Base-by-base conservation (phyloP, 2,797 vertebrate genomes). In the Apodemus agrarius region DNA sequence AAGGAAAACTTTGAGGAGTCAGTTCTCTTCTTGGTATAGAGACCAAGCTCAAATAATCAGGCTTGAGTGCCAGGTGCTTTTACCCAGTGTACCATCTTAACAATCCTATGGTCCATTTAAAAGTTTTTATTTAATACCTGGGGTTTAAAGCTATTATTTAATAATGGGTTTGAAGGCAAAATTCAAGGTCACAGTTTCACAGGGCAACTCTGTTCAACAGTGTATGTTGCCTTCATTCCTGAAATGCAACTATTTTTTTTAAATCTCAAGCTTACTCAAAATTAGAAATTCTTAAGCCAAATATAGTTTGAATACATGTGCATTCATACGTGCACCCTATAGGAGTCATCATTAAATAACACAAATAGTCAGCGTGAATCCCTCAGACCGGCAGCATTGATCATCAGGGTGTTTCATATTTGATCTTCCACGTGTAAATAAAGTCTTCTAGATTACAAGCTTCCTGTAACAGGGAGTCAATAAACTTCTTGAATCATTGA, bases 381-480 rank as follows among this genome's bases (percentile, higher is more conserved):
- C 19, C 46, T 87, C 92, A 95, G 72, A 88, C 10, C 6, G 74
- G 72, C 1, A 82, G 9, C 13, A n/a, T 2, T 90, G 43, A 72
- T 75, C 3, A 72, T 75, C 3, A 52, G 74, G 29, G 69, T 91
- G 57, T 43, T 89, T 96, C 80, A 83, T 74, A 94, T 54, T 78
- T 90, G 78, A 85, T 29, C 72, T 82, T 93, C 76, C 9, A 46
- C n/a, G 8, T 72, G 21, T 84, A 91, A 97, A 95, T 63, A 92
- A 69, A 85, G 40, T 49, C 40, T 79, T 92, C 37, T 34, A 83
- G 57, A 72, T 52, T 54, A 6, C 75, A 87, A 59, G 10, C 78
- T 78, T n/a, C 29, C 19, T 82, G 26, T 40, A 69, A 76, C 1
- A 78, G 40, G 49, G 89, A 91, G 78, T 87, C 63, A 91, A 87